These are phyloP conservation scores for Pteropus alecto DNA, from an alignment of 2,113 vertebrate species.

Conservation along the genomic window DNA sequence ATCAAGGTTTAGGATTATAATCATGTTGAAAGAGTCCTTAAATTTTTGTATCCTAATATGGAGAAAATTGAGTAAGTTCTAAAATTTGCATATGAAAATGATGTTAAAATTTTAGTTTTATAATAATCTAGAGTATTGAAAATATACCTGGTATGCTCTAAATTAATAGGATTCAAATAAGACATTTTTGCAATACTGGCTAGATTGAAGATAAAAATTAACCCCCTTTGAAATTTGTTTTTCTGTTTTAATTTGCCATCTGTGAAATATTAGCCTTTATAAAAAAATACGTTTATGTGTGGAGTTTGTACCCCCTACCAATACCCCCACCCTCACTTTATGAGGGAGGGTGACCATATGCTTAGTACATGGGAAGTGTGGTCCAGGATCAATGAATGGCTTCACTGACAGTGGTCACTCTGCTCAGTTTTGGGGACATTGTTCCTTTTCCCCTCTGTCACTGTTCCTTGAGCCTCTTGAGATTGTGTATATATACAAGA, in stretches of 20 bases:
- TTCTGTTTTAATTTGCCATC: not conserved
- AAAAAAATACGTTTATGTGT: not conserved
- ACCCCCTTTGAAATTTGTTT: not conserved
- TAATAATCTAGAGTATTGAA: not conserved
- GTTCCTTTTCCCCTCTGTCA: not conserved
- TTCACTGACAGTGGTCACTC: not conserved
- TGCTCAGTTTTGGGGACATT: not conserved
- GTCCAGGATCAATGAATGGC: not conserved
- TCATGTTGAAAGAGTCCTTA: not conserved
- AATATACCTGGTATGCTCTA: not conserved
- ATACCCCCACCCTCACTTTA: not conserved
- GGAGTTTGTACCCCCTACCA: not conserved
- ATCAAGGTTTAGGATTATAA: not conserved
- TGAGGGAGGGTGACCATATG: not conserved
- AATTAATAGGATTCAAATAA: not conserved
- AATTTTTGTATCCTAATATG: not conserved
- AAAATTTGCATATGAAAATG: not conserved
- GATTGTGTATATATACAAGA: not conserved
- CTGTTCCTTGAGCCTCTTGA: not conserved
- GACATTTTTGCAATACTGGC: not conserved
- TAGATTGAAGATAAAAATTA: not conserved
- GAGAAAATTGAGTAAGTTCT: constrained; percentile 25
- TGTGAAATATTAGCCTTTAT: not conserved
- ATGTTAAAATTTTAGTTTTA: not conserved
- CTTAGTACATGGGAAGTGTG: not conserved